phyloP scores from a whole-genome alignment of 2,797 vertebrate species.

The Craterocephalus amniculus region DNA sequence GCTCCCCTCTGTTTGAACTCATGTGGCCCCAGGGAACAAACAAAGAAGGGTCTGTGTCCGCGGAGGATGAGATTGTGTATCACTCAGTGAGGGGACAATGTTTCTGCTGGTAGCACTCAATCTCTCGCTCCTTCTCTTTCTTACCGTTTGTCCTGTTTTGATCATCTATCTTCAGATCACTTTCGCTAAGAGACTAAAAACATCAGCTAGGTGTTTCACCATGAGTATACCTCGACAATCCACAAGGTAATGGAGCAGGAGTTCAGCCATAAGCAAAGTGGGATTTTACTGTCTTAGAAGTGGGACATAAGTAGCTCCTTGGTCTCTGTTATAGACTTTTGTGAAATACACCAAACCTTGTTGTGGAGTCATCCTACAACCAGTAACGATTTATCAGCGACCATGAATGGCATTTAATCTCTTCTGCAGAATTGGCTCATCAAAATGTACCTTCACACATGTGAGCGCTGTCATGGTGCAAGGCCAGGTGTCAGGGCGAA shows the following conservation, averaged over 20 bases:
- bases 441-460: constrained; percentile 48
- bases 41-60: constrained; percentile 77
- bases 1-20: constrained; percentile 77
- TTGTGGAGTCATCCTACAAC: constrained; percentile 4
- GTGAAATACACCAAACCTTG: constrained; percentile 3
- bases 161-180: constrained; percentile 48
- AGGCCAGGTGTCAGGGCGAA: constrained; percentile 48
- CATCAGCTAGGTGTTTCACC: constrained; percentile 22
- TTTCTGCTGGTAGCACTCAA: constrained; percentile 66
- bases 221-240: constrained; percentile 4
- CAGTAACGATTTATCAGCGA: constrained; percentile 6
- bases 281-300: not conserved
- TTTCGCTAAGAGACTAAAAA: constrained; percentile 44
- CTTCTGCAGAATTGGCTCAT: constrained; percentile 38
- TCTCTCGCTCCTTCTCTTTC: constrained; percentile 42
- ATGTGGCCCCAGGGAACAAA: constrained; percentile 71
- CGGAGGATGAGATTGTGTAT: constrained; percentile 79
- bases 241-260: not conserved
- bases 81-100: constrained; percentile 75
- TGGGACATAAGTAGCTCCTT: not conserved
- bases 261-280: not conserved
- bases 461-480: constrained; percentile 35
- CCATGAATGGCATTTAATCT: constrained; percentile 35
- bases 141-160: constrained; percentile 40
- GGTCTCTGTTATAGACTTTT: not conserved